Evolutionary conservation across 2,797 vertebrate genomes (phyloP).

Genomic region (Artibeus jamaicensis): DNA sequence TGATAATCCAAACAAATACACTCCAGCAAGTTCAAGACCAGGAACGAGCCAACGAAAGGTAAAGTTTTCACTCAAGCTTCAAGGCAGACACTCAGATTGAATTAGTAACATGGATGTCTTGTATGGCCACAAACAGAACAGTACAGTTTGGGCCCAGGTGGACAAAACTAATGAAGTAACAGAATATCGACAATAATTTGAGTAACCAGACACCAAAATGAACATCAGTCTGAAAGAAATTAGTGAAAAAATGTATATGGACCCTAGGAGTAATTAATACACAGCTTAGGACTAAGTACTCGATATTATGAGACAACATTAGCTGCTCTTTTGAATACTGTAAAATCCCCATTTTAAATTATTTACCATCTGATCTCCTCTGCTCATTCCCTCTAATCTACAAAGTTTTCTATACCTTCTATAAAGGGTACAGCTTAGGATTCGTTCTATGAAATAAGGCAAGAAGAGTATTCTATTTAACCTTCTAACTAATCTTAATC

Average conservation of each 20-base stretch:
- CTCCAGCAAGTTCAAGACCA: constrained; percentile 28
- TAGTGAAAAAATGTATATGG: background rate
- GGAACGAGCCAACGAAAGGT: background rate
- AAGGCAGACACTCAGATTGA: background rate
- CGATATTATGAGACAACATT: background rate
- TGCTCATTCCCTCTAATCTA: background rate
- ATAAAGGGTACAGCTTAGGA: background rate
- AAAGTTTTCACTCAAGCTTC: constrained; percentile 7
- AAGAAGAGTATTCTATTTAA: background rate
- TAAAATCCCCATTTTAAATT: background rate
- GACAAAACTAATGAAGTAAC: background rate
- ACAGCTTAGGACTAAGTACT: background rate
- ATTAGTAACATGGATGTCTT: background rate
- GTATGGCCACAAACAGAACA: background rate
- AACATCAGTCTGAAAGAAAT: background rate
- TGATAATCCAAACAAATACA: constrained; percentile 39
- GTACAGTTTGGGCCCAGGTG: background rate
- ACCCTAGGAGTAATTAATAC: background rate
- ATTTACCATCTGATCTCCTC: background rate
- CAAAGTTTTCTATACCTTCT: background rate
- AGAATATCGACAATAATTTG: background rate
- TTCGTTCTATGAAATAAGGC: background rate
- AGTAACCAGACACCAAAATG: background rate
- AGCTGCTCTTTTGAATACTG: background rate
- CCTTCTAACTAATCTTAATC: background rate